Base-by-base conservation (phyloP, 2,888 invertebrate genomes). In the Philopedon plagiatum region DNA sequence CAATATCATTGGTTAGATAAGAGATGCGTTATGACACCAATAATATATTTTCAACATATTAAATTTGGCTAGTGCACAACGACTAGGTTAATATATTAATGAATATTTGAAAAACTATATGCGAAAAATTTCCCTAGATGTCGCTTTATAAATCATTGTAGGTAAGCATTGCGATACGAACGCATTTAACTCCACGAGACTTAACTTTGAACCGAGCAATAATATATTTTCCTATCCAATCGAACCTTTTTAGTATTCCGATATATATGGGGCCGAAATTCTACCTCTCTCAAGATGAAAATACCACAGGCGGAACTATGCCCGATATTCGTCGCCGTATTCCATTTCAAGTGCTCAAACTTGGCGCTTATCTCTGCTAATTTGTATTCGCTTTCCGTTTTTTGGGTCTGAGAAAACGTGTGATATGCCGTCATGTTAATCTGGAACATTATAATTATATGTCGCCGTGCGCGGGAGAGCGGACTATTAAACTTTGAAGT, bases 311-410 rank as follows among this genome's bases (percentile, higher is more conserved):
- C 21, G 7, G 56, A 56, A 66, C 41, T 58, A 69, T 69, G 69
- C 69, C 56, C 34, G 32, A 62, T 69, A 63, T 39, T 62, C 69
- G 37, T 54, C 37, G 65, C n/a, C 58, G 26, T 54, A 44, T 62
- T 44, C 44, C 56, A 46, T 46, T 58, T 57, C 19, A 18, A 32
- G 13, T 21, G 34, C 46, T 66, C 34, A 58, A 69, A 62, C 56
- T 69, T 62, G 32, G 19, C 62, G 56, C 39, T 56, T 62, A 68
- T 61, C 29, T 41, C 18, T n/a, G 44, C 44, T 62, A 54, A 69
- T 69, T 62, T 54, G 56, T 62, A 69, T 69, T 56, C 56, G 32
- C 29, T 44, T 62, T 26, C 32, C 56, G 62, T 62, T 29, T 54
- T 29, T 13, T 15, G 15, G 29, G n/a, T 29, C 51, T 29, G 18